Evolutionary conservation across 2,113 vertebrate genomes (phyloP).

Genomic region (Mixornis gularis): DNA sequence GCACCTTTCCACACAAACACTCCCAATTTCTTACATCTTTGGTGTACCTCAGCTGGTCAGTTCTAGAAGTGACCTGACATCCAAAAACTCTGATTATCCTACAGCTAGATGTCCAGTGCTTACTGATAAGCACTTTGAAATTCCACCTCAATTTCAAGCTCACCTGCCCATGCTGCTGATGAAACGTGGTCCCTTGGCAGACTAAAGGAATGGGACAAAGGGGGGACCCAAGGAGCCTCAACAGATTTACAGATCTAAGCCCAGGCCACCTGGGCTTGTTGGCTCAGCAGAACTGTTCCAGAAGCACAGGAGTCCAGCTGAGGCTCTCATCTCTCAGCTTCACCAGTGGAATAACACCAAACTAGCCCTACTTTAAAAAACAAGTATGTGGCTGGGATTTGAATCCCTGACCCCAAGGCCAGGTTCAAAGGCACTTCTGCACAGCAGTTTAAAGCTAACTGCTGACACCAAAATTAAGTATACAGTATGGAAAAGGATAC

Average conservation of each 20-base stretch:
- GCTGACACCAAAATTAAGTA: background rate
- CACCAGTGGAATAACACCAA: background rate
- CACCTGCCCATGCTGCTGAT: background rate
- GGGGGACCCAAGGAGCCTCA: background rate
- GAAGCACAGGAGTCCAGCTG: background rate
- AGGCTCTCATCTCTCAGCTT: background rate
- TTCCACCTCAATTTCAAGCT: background rate
- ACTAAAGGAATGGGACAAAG: rapidly evolving
- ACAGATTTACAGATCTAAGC: background rate
- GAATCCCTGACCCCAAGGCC: background rate
- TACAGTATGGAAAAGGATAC: background rate
- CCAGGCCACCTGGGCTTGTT: background rate
- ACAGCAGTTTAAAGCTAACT: background rate
- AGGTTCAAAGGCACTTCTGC: background rate
- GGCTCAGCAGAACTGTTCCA: background rate
- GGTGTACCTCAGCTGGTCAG: background rate
- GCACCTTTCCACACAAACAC: background rate
- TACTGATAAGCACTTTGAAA: background rate
- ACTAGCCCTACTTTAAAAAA: background rate
- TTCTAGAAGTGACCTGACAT: background rate
- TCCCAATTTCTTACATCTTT: background rate
- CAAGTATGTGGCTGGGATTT: background rate
- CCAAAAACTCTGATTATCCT: background rate
- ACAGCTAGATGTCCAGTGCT: rapidly evolving
- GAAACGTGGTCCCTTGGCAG: background rate